Evolutionary conservation across 2,113 vertebrate genomes (phyloP), one percentile per base, ranked within the genome.

Genomic region (Colius striatus): DNA sequence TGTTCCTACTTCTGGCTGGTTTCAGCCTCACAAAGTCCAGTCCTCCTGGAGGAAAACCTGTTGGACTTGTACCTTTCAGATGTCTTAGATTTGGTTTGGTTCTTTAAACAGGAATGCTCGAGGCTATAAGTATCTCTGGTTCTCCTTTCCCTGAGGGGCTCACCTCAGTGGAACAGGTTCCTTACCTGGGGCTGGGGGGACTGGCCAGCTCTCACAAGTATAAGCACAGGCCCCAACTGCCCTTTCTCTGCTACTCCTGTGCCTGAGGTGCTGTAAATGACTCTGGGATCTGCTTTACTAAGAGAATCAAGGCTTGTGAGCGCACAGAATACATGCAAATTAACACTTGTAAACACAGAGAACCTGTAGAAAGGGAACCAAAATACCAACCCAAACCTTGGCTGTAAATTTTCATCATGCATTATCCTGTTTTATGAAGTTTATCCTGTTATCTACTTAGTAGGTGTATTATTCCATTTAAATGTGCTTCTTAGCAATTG

Each of bases 361-460:
- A 50, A 36, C 58, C 20, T 11, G 13, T 47, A 54, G 76, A 94
- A 75, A 68, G 19, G 18, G 45, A 91, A 76, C 30, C 30, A 53
- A 93, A 92, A 83, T 27, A 70, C 54, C 17, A 26, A 41, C 36
- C 66, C n/a, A 25, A 94, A 96, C 85, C 85, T 84, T 90, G 47
- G 60, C 74, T 2, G 0, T 86, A 86, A 83, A 93, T 92, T 79
- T 80, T 92, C 72, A 74, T 83, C 88, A 21, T 38, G 68, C 27
- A 9, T 88, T 87, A 83, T 79, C 75, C 51, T 51, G 13, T 92
- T 90, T 90, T 70, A 63, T 54, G 71, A 82, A 91, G 85, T 96
- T 95, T 94, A 90, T 97, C 92, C 92, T 74, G 88, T 90, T 96
- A 97, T 77, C 92, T 95, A 16, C 83, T 94, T 92, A 86, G 79